Conservation (phyloP, 2,888 invertebrate genomes). For the Drosophila koepferae region DNA sequence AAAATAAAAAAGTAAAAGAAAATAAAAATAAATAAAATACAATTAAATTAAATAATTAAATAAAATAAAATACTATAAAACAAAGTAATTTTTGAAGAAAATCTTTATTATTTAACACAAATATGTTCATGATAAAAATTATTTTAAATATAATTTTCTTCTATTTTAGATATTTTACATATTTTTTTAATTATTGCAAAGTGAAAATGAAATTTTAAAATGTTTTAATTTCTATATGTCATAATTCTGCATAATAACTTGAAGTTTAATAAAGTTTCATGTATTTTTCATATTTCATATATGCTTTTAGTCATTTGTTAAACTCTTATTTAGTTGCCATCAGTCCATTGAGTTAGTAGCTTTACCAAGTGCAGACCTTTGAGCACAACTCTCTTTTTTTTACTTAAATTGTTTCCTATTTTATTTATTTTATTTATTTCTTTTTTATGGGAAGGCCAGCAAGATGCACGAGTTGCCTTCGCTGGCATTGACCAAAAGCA, state of each 20-base stretch:
- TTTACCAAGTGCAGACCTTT: conserved; percentile 26
- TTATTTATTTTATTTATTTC: background rate
- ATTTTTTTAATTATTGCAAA: background rate
- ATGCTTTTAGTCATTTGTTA: no score
- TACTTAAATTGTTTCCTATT: conserved; percentile 37
- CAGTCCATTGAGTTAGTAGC: background rate
- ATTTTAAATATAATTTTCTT: background rate
- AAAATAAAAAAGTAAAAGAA: no score
- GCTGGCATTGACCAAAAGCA: conserved; percentile 69
- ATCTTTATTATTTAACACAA: background rate
- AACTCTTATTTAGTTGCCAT: background rate
- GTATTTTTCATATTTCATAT: no score
- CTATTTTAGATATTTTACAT: background rate
- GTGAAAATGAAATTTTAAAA: background rate
- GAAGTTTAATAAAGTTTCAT: no score
- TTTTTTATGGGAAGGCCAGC: conserved; percentile 18
- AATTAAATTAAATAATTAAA: no score
- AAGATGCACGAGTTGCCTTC: conserved; percentile 55
- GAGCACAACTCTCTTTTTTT: conserved; percentile 31
- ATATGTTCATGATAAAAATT: background rate
- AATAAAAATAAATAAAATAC: no score
- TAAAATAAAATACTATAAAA: no score
- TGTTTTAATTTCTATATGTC: background rate
- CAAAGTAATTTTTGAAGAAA: no score
- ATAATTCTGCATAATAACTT: no score